A percentile compares a stretch with the other conserved stretches of the same genome.
Evolutionary conservation across 2,113 vertebrate genomes (phyloP).

Genomic region (Hymenochirus boettgeri): DNA sequence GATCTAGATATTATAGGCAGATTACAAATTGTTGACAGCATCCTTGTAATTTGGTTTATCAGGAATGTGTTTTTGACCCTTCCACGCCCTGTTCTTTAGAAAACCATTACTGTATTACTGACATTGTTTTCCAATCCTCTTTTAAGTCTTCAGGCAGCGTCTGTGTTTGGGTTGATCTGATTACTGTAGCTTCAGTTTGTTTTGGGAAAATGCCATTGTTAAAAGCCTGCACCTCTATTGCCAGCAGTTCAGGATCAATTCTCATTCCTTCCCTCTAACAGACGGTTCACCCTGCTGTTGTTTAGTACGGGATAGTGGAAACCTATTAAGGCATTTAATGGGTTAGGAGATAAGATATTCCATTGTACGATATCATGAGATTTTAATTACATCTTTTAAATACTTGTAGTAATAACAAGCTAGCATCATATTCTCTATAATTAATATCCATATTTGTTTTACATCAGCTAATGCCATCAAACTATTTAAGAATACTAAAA

Average conservation of each 20-base stretch:
- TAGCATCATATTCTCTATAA: no score
- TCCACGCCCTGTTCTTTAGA: background rate
- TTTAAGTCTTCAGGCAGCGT: constrained; percentile 5
- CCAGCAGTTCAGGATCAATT: background rate
- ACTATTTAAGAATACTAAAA: no score
- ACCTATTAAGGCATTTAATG: background rate
- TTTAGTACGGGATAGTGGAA: background rate
- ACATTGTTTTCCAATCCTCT: background rate
- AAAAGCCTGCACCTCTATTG: background rate
- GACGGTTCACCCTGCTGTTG: background rate
- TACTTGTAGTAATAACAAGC: no score
- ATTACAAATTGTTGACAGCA: background rate
- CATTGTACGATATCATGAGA: background rate
- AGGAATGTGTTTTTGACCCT: background rate
- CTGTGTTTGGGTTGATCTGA: background rate
- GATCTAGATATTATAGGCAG: no score
- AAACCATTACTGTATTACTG: background rate
- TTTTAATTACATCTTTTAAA: background rate
- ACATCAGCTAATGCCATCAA: no score
- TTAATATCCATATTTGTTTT: no score
- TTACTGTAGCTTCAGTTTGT: constrained; percentile 4
- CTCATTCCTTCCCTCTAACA: background rate
- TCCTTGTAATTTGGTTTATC: background rate
- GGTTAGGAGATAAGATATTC: background rate
- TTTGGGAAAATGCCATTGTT: background rate